Conservation (phyloP, 2,113 vertebrate species). For the Centropus unirufus region DNA sequence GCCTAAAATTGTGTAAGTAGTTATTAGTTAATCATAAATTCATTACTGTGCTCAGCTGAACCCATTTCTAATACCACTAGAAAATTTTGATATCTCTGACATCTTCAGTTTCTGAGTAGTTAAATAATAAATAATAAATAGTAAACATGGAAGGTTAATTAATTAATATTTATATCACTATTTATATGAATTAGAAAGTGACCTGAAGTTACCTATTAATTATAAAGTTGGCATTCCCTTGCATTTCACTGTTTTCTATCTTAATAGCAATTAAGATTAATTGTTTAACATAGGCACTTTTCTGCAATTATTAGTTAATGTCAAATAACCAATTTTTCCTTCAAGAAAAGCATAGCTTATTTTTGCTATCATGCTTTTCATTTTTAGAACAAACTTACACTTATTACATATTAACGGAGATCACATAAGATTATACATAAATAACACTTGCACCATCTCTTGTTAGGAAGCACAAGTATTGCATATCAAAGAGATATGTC, state of each 20-base stretch:
- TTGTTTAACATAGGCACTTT: neutral
- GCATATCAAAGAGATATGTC: neutral
- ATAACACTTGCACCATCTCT: neutral
- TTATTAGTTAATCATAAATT: neutral
- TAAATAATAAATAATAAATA: neutral
- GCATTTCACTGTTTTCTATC: neutral
- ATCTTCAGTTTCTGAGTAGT: neutral
- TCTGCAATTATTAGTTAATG: neutral
- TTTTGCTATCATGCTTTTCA: neutral
- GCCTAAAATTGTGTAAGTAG: neutral
- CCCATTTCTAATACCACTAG: neutral
- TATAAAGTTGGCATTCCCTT: neutral
- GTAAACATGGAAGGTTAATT: neutral
- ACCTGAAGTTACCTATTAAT: neutral
- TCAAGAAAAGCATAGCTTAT: neutral
- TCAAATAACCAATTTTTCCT: neutral
- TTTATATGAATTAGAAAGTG: neutral
- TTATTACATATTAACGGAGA: neutral
- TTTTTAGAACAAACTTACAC: neutral
- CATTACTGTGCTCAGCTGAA: neutral
- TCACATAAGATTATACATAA: neutral
- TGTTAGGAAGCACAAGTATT: neutral
- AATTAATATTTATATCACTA: neutral
- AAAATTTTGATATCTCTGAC: neutral
- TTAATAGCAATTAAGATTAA: neutral